These are phyloP conservation scores for Callaeas wilsoni DNA, from an alignment of 2,113 vertebrate genomes.

Conservation along the genomic window DNA sequence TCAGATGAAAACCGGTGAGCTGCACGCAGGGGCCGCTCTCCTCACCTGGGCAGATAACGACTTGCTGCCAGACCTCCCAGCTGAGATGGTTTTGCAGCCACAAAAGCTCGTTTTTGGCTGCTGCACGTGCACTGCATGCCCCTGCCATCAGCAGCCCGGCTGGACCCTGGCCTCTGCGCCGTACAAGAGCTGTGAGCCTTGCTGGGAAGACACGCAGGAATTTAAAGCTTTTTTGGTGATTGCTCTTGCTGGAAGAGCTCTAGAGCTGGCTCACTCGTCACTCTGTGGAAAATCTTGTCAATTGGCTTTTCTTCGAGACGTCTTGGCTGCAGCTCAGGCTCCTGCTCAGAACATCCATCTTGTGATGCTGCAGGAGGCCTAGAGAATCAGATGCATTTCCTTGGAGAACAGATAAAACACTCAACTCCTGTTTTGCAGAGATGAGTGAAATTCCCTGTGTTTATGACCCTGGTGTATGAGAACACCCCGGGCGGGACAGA, in stretches of 20 bases:
- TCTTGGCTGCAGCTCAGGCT: not conserved
- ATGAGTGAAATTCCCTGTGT: not conserved
- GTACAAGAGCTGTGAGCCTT: accelerated
- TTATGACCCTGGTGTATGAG: accelerated
- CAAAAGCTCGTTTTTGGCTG: not conserved
- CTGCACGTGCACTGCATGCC: accelerated
- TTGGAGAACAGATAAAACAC: not conserved
- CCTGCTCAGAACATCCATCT: not conserved
- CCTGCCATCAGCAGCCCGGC: not conserved
- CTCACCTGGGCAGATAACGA: not conserved
- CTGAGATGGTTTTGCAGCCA: not conserved
- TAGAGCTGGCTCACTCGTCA: accelerated
- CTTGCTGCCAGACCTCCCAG: not conserved
- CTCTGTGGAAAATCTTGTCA: not conserved
- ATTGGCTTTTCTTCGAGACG: not conserved
- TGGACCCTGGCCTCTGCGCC: accelerated
- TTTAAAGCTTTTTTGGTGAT: not conserved
- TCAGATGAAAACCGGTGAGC: not conserved
- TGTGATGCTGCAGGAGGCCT: not conserved
- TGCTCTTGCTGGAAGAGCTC: not conserved
- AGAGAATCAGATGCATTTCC: not conserved
- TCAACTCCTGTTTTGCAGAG: not conserved
- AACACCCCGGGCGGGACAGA: accelerated
- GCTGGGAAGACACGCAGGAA: not conserved
- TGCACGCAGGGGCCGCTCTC: accelerated